Evolutionary conservation across 2,888 invertebrate species (phyloP).

Genomic region (Drosophila hawaiiensis): DNA sequence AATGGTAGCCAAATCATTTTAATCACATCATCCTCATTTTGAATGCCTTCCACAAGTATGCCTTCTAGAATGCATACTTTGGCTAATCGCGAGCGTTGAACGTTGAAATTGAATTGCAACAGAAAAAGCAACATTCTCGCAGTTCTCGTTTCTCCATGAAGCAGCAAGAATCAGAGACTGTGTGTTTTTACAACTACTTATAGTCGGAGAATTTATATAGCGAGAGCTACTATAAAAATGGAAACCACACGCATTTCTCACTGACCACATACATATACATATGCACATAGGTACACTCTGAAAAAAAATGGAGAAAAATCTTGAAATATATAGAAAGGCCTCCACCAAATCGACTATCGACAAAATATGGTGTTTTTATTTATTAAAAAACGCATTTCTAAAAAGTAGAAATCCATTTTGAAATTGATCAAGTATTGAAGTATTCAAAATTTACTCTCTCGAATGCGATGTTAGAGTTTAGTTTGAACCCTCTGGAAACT

Average conservation of each 20-base stretch:
- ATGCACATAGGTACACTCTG: neutral
- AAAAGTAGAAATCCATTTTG: neutral
- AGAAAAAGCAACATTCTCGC: neutral
- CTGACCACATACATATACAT: neutral
- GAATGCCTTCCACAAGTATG: too few relatives aligned
- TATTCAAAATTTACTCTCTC: neutral
- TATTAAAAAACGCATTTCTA: neutral
- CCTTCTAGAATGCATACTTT: neutral
- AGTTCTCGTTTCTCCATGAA: neutral
- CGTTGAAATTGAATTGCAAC: neutral
- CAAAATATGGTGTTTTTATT: neutral
- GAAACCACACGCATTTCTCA: neutral
- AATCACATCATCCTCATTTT: neutral
- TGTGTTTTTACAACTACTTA: constrained; percentile 1
- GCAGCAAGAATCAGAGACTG: neutral
- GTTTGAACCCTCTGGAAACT: too few relatives aligned
- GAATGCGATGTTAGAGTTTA: neutral
- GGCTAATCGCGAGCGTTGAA: neutral
- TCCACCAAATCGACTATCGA: neutral
- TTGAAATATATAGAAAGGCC: neutral
- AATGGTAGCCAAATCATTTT: neutral
- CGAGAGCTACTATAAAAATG: neutral
- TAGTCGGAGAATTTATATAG: neutral
- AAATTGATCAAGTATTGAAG: neutral
- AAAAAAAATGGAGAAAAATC: neutral